Conservation (phyloP, 2,888 invertebrate species). For the Nyleta sp. region DNA sequence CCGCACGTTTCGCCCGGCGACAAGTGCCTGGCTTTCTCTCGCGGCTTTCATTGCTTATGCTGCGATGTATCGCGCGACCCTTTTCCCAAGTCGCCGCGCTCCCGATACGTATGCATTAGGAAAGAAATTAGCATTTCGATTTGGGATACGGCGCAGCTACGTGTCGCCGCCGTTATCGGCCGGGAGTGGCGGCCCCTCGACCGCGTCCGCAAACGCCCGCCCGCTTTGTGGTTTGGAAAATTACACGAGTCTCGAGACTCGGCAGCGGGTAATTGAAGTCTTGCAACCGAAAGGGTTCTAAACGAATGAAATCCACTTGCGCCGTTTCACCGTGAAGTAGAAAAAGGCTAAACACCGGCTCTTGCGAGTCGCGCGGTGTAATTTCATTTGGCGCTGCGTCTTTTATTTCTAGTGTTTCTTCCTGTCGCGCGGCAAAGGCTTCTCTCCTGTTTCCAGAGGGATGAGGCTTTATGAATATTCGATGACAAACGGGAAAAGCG, state of each 20-base stretch:
- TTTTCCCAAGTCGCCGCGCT: constrained; percentile 16
- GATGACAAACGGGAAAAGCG: constrained; percentile 56
- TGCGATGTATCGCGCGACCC: constrained; percentile 30
- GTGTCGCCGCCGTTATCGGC: too few relatives aligned
- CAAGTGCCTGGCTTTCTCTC: constrained; percentile 33
- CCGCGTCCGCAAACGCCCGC: constrained; percentile 22
- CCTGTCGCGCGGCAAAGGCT: constrained; percentile 46
- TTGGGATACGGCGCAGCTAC: constrained; percentile 45
- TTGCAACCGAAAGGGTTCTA: constrained; percentile 60
- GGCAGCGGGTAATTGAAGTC: constrained; percentile 64
- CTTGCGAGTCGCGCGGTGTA: constrained; percentile 32
- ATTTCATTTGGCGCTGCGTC: constrained; percentile 55
- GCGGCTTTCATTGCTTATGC: constrained; percentile 53
- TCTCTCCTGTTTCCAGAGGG: constrained; percentile 52
- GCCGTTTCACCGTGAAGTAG: constrained; percentile 16
- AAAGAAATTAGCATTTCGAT: constrained; percentile 66
- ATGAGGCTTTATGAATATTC: constrained; percentile 60
- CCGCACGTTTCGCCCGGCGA: constrained; percentile 20
- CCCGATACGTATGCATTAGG: constrained; percentile 54
- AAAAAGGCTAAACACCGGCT: constrained; percentile 51
- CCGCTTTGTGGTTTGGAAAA: constrained; percentile 63
- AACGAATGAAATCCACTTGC: constrained; percentile 55
- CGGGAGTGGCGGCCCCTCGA: constrained; percentile 20
- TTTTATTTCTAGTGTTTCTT: constrained; percentile 61
- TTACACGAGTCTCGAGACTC: constrained; percentile 57